These are phyloP conservation scores for Leucosticte australis DNA, from an alignment of 2,113 vertebrate species.

Conservation along the genomic window DNA sequence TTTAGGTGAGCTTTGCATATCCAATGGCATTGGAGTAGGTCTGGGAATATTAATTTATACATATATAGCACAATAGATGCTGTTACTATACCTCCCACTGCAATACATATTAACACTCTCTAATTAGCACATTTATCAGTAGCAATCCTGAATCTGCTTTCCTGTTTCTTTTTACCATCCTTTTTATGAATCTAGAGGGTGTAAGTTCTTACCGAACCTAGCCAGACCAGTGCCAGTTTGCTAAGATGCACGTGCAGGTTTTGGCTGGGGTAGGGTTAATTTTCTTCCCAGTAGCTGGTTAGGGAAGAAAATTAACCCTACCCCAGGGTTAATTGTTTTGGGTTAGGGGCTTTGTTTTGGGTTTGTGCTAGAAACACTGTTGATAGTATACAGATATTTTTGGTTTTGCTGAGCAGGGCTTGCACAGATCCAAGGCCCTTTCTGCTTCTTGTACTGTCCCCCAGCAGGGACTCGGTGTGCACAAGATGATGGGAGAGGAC, in stretches of 20 bases:
- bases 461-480: neutral
- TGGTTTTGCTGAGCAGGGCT: neutral
- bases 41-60: neutral
- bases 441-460: neutral
- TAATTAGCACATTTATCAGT: neutral
- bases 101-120: neutral
- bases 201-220: neutral
- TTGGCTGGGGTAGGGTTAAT: neutral
- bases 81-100: neutral
- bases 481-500: neutral
- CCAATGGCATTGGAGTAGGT: neutral
- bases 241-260: neutral
- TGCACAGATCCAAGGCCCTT: neutral
- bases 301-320: too few species aligned
- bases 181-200: neutral
- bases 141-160: neutral
- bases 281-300: neutral
- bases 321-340: too few species aligned
- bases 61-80: neutral
- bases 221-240: neutral
- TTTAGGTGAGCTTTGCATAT: neutral
- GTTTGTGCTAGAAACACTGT: neutral
- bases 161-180: neutral
- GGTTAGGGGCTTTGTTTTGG: neutral
- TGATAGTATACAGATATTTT: neutral